Evolutionary conservation across 2,797 vertebrate species (phyloP).

Genomic region (Thaleichthys pacificus): DNA sequence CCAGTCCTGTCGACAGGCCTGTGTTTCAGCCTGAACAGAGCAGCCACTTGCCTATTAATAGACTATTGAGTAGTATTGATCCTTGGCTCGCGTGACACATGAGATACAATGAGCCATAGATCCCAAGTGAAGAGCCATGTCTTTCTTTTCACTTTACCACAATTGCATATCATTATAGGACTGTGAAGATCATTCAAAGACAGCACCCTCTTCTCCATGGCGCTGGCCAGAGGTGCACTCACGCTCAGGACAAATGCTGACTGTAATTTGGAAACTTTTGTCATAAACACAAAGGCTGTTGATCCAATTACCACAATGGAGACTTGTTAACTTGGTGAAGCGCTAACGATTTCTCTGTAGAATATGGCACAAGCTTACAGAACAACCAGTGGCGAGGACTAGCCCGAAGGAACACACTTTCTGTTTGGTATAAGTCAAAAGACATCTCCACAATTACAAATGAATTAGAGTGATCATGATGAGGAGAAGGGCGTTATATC

Average conservation of each 20-base stretch:
- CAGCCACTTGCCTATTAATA: slow-evolving; percentile 80
- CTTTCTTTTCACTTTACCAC: slow-evolving; percentile 78
- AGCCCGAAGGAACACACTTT: not conserved
- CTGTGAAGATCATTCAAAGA: slow-evolving; percentile 60
- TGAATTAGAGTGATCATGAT: slow-evolving; percentile 77
- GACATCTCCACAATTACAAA: slow-evolving; percentile 69
- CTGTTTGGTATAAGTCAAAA: not conserved
- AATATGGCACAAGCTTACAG: slow-evolving; percentile 53
- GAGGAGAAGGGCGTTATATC: slow-evolving; percentile 75
- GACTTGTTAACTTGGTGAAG: slow-evolving; percentile 39
- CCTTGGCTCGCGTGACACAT: slow-evolving; percentile 76
- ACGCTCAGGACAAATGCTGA: slow-evolving; percentile 60
- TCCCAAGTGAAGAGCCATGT: slow-evolving; percentile 71
- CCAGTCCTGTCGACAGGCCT: slow-evolving; percentile 67
- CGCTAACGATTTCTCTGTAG: slow-evolving; percentile 40
- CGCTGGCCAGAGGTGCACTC: slow-evolving; percentile 55
- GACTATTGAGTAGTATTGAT: slow-evolving; percentile 84
- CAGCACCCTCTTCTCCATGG: slow-evolving; percentile 45
- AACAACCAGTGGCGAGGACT: slow-evolving; percentile 32
- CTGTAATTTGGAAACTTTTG: slow-evolving; percentile 74
- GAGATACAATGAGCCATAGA: slow-evolving; percentile 83
- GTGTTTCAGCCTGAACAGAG: slow-evolving; percentile 71
- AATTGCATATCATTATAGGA: slow-evolving; percentile 82
- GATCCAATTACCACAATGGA: slow-evolving; percentile 55
- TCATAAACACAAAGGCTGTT: slow-evolving; percentile 66